Conservation (phyloP, 2,888 invertebrate species). For the Oscheius sp. region DNA sequence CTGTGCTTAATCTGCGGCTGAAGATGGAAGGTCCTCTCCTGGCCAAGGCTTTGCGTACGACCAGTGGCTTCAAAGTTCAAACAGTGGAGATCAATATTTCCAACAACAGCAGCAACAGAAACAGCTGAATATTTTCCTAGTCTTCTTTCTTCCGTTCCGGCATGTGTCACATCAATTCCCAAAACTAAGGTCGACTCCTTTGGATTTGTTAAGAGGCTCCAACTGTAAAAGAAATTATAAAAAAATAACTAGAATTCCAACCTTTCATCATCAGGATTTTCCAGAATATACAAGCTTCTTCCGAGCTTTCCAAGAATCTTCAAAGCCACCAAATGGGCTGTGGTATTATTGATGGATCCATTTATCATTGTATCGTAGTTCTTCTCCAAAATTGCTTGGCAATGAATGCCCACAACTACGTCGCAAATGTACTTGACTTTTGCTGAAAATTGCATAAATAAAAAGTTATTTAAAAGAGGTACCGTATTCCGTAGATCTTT, state of each 20-base stretch:
- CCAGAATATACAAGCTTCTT: conserved; percentile 32
- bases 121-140: conserved; percentile 50
- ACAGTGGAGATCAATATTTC: conserved; percentile 66
- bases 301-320: conserved; percentile 44
- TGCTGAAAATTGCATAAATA: conserved; percentile 24
- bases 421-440: conserved; percentile 34
- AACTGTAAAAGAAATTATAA: conserved; percentile 2
- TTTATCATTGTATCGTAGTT: neutral
- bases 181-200: conserved; percentile 80
- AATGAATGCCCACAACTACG: conserved; percentile 12
- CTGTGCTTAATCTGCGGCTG: neutral
- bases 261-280: neutral
- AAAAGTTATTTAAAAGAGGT: neutral
- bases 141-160: conserved; percentile 81
- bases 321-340: conserved; percentile 35
- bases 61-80: neutral
- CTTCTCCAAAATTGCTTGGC: conserved; percentile 9
- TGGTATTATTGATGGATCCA: neutral
- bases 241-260: too few species aligned
- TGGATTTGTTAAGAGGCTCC: conserved; percentile 44
- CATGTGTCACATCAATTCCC: conserved; percentile 92
- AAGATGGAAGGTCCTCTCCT: conserved; percentile 12
- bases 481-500: conserved; percentile 17
- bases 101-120: conserved; percentile 77
- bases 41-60: conserved; percentile 4